phyloP scores from a whole-genome alignment of 37 sponge, comb jelly and placozoan species.

The Bolinopsis microptera region DNA sequence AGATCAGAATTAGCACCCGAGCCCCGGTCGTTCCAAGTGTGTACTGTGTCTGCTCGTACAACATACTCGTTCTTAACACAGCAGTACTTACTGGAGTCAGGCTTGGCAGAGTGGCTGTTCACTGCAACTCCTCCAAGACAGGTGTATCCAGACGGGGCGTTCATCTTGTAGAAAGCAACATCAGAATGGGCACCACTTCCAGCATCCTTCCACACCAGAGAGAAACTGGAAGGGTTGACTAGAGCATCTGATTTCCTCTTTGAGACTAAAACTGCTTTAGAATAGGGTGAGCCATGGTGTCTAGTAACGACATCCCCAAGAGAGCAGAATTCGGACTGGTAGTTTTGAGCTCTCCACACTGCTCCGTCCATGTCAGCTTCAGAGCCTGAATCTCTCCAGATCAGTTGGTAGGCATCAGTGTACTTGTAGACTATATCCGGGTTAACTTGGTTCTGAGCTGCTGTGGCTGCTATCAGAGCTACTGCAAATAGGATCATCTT shows the following conservation, averaged over 20 bases:
- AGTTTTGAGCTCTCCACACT: background rate
- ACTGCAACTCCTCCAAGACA: background rate
- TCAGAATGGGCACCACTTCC: background rate
- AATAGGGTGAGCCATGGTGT: too few species aligned
- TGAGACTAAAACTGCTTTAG: background rate
- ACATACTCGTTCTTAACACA: slow-evolving; percentile 1
- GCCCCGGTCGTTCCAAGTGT: background rate
- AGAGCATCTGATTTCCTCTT: background rate
- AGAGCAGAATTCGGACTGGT: background rate
- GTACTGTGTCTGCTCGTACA: background rate
- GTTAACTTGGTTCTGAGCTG: background rate
- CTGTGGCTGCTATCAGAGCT: background rate
- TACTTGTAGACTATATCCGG: slow-evolving; percentile 17
- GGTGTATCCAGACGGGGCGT: background rate
- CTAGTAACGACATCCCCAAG: background rate
- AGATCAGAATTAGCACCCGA: background rate
- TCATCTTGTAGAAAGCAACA: background rate
- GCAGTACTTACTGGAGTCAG: background rate
- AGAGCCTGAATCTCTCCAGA: background rate
- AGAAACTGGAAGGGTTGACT: background rate
- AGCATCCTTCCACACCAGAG: background rate
- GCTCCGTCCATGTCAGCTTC: background rate
- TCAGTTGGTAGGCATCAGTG: background rate
- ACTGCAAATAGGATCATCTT: background rate
- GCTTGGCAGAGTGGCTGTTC: background rate